A percentile compares a stretch with the other conserved stretches of the same genome.
Evolutionary conservation across 2,797 vertebrate species (phyloP).

Genomic region (Rhynchotus rufescens): DNA sequence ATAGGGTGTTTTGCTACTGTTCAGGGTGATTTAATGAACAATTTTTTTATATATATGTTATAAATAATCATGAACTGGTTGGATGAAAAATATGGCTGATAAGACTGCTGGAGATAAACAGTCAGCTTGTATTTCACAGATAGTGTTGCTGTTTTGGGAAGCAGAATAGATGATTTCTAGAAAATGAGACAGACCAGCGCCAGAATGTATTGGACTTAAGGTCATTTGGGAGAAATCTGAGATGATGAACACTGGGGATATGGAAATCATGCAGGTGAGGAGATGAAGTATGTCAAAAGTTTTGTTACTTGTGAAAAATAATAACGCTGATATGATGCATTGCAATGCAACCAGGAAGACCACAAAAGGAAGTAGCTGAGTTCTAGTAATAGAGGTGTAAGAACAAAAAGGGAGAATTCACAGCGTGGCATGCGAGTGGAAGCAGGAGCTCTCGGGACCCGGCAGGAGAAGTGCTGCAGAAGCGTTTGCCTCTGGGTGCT

Average conservation of each 20-base stretch:
- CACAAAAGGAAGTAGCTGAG: background rate
- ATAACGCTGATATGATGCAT: fast-evolving
- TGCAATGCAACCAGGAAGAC: background rate
- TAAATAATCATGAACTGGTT: background rate
- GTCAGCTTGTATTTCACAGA: background rate
- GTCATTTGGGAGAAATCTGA: background rate
- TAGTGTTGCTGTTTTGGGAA: background rate
- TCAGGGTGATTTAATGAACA: background rate
- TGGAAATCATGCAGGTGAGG: background rate
- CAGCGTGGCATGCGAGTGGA: background rate
- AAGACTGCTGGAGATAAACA: background rate
- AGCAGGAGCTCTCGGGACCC: fast-evolving
- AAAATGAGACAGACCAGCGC: background rate
- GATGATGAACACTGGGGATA: background rate
- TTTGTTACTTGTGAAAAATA: background rate
- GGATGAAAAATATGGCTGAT: background rate
- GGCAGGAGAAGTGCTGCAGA: background rate
- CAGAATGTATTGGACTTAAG: background rate
- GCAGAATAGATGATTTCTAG: background rate
- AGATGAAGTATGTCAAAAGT: background rate
- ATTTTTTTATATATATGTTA: background rate
- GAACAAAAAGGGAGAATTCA: background rate
- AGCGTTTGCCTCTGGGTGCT: fast-evolving
- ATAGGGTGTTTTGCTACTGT: background rate
- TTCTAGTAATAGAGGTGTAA: background rate